Conservation (phyloP, 1,140 invertebrate species). For the Drosophila tristis region DNA sequence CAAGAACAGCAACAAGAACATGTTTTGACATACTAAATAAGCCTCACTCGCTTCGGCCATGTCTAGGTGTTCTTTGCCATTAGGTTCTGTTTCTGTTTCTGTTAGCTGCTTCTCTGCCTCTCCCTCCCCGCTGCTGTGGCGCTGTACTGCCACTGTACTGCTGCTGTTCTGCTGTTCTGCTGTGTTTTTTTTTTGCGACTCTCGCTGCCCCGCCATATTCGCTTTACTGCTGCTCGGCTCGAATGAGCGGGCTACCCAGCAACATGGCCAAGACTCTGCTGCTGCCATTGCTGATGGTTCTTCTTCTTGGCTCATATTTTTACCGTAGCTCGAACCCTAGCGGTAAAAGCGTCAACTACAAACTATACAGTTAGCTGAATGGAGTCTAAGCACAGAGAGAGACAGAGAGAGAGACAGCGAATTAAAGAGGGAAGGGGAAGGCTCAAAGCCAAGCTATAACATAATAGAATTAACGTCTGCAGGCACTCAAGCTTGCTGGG, state of each 20-base stretch:
- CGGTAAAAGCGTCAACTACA: constrained; percentile 83
- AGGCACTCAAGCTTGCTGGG: constrained; percentile 4
- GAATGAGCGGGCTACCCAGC: constrained; percentile 38
- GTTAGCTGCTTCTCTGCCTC: constrained; percentile 48
- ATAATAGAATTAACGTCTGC: constrained; percentile 53
- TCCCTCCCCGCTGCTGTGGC: neutral
- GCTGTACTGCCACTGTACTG: no score
- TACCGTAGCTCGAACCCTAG: constrained; percentile 83
- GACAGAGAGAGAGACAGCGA: constrained; percentile 9
- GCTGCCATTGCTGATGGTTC: constrained; percentile 8
- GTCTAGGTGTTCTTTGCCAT: constrained; percentile 77
- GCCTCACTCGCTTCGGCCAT: constrained; percentile 60
- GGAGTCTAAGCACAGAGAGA: constrained; percentile 25
- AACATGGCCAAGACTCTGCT: constrained; percentile 12
- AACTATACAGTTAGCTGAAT: constrained; percentile 82
- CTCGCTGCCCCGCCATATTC: constrained; percentile 71
- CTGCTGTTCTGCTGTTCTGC: neutral
- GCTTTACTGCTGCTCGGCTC: constrained; percentile 75
- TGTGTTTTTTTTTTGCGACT: constrained; percentile 58
- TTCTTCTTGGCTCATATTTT: constrained; percentile 70
- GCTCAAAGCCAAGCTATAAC: constrained; percentile 26
- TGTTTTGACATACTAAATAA: constrained; percentile 83
- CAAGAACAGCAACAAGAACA: constrained; percentile 65
- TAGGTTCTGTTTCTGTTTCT: constrained; percentile 83
- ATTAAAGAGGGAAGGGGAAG: constrained; percentile 14